These are phyloP conservation scores for Harpalus rufipes DNA, from an alignment of 2,888 invertebrate species.

Conservation along the genomic window DNA sequence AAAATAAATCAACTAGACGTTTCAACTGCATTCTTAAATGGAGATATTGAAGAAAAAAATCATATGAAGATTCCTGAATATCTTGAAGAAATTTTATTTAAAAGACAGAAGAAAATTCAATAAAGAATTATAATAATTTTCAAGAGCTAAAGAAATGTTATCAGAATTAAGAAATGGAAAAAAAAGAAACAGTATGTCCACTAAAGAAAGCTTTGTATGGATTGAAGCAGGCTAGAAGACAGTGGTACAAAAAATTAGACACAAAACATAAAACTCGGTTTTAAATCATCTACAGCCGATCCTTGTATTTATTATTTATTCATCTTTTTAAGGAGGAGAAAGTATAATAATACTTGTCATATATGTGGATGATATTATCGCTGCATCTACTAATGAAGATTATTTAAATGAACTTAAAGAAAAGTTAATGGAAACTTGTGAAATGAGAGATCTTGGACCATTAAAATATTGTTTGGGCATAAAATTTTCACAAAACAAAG, in stretches of 20 bases:
- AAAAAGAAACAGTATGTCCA: slow-evolving; percentile 9
- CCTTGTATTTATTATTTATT: no score
- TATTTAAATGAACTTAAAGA: neutral
- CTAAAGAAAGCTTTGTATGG: slow-evolving; percentile 48
- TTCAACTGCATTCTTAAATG: slow-evolving; percentile 28
- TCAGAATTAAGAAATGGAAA: slow-evolving; percentile 53
- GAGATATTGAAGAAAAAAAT: slow-evolving; percentile 11
- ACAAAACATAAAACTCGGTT: slow-evolving; percentile 16
- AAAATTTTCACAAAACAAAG: no score
- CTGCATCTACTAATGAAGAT: neutral
- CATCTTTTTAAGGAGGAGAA: neutral
- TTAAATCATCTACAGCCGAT: neutral
- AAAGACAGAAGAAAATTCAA: neutral
- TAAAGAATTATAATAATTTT: neutral
- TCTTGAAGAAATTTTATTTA: neutral
- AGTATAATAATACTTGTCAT: neutral
- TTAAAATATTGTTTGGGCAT: no score
- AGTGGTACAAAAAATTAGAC: slow-evolving; percentile 41
- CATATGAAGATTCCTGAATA: slow-evolving; percentile 5
- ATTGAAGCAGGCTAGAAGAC: slow-evolving; percentile 28
- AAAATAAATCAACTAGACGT: slow-evolving; percentile 26
- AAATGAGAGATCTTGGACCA: neutral
- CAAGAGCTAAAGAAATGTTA: slow-evolving; percentile 41
- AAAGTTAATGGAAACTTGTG: neutral
- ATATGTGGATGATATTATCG: neutral